phyloP scores from a whole-genome alignment of 2,888 invertebrate species.

The Rotaria magnacalcarata region DNA sequence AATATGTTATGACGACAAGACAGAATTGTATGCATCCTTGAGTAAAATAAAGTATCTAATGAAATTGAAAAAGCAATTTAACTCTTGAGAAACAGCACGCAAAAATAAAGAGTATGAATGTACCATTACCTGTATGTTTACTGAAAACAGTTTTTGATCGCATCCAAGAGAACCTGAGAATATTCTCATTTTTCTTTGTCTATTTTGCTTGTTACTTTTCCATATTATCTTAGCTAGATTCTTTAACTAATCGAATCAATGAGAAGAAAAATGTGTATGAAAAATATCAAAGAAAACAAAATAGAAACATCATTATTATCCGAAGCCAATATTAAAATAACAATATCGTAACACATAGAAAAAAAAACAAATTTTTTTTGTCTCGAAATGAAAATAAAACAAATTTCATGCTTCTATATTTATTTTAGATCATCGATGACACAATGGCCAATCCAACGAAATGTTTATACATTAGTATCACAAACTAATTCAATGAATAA shows the following conservation, averaged over 20 bases:
- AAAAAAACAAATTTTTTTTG: no score
- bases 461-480: slow-evolving; percentile 12
- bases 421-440: slow-evolving; percentile 27
- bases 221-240: background rate
- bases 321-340: no score
- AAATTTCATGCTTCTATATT: background rate
- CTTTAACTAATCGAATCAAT: background rate
- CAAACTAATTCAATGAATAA: background rate
- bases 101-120: background rate
- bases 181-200: background rate
- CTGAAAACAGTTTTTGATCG: background rate
- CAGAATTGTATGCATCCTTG: background rate
- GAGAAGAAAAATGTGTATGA: background rate
- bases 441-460: slow-evolving; percentile 28
- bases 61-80: slow-evolving; percentile 12
- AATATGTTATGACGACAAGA: background rate
- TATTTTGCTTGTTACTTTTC: background rate
- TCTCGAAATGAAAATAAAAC: background rate
- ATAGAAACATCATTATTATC: background rate
- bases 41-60: background rate
- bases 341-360: no score
- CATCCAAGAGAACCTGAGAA: background rate
- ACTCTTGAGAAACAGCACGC: background rate
- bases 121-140: background rate
- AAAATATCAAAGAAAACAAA: background rate